phyloP scores from a whole-genome alignment of 1,140 invertebrate genomes.

The Tetragonula clypearis region DNA sequence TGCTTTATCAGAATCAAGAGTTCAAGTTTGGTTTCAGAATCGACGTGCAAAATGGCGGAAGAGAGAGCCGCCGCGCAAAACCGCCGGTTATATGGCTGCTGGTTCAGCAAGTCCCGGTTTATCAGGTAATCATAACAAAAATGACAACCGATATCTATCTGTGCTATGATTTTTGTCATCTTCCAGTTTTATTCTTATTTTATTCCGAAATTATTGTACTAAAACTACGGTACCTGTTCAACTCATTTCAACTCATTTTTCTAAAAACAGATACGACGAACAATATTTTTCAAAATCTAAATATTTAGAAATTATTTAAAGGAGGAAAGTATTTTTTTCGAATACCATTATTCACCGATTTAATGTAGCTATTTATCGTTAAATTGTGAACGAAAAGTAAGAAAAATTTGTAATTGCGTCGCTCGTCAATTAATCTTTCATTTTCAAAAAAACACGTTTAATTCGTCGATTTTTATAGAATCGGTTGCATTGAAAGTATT shows the following conservation, averaged over 20 bases:
- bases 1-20: constrained; percentile 94
- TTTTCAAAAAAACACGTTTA: background rate
- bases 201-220: background rate
- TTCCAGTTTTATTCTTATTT: background rate
- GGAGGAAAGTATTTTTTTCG: background rate
- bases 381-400: background rate
- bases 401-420: no score
- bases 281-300: background rate
- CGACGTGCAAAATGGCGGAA: constrained; percentile 98
- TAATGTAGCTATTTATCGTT: background rate
- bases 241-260: background rate
- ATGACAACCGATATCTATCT: background rate
- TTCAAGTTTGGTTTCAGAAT: constrained; percentile 98
- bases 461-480: background rate
- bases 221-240: background rate
- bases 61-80: constrained; percentile 97
- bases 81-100: constrained; percentile 87
- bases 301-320: background rate
- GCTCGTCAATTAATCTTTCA: no score
- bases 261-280: background rate
- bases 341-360: background rate
- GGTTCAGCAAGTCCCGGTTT: constrained; percentile 84
- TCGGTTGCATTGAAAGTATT: background rate
- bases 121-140: constrained; percentile 70
- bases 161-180: background rate